Conservation (phyloP, 2,113 vertebrate genomes). For the Lathamus discolor region DNA sequence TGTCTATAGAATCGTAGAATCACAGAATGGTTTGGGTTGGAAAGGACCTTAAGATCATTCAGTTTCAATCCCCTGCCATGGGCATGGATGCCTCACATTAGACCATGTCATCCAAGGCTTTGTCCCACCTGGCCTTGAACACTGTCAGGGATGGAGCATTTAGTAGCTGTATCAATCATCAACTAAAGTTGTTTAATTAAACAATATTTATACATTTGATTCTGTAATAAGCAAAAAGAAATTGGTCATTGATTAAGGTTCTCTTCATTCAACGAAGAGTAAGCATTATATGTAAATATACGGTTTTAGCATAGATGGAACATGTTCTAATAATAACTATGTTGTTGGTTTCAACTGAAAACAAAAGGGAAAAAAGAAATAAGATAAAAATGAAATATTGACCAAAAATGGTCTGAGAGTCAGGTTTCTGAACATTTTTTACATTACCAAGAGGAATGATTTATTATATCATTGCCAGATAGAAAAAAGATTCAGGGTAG, state of each 20-base stretch:
- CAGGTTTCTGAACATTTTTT: not conserved
- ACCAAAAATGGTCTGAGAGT: not conserved
- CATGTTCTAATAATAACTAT: not conserved
- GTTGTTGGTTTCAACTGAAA: not conserved
- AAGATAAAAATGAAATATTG: not conserved
- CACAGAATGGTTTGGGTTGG: not conserved
- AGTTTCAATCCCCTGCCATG: not conserved
- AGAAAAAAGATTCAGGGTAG: not conserved
- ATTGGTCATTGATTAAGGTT: not conserved
- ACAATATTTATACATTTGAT: not conserved
- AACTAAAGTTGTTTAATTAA: not conserved
- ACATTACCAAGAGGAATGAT: not conserved
- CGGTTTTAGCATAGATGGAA: rapidly evolving
- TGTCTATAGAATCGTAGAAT: not conserved
- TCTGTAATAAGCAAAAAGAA: not conserved
- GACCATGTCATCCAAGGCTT: not conserved
- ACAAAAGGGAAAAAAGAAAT: not conserved
- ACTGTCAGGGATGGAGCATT: not conserved
- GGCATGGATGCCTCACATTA: not conserved
- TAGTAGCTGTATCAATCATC: not conserved
- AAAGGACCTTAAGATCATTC: not conserved
- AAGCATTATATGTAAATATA: not conserved
- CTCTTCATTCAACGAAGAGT: not conserved
- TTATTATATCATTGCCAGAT: not conserved
- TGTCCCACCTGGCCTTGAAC: not conserved